Base-by-base conservation (phyloP, 1,140 invertebrate species). In the Neodiprion fabricii region DNA sequence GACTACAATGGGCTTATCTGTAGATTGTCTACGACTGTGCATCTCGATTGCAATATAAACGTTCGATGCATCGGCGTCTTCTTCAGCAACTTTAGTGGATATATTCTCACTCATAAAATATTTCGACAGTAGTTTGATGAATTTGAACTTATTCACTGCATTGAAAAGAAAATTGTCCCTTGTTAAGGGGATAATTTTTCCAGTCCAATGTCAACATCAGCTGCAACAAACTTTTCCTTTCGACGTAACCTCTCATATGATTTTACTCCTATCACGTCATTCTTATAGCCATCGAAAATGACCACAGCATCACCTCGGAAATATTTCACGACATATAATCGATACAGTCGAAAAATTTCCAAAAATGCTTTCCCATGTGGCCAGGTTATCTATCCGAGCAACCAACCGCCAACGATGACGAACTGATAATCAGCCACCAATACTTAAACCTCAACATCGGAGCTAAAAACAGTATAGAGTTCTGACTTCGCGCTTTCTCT, bases 231-330 rank as follows among this genome's bases (percentile, higher is more conserved):
- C 21, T 28, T 53, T 68, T 74, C 67, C 49, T 69, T 70, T 48
- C 73, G 61, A 17, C 75, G 66, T 40, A 28, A 72, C 49, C 75
- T 76, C 66, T 76, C 75, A 53, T 76, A 76, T 3, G 72, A 76
- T 68, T 76, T 76, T 14, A 74, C 67, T 8, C 75, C 72, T 21
- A 74, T 69, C 4, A 61, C 12, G 48, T 72, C 72, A 48, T 72
- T 67, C 10, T 69, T 14, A 21, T 76, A 76, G 11, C 73, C 75
- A 74, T 76, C 75, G 61, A 76, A 76, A 3, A 74, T 66, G 9
- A 77, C 47, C 17, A 14, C 12, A 11, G 67, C 71, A 77, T 77
- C 65, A 14, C 12, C 9, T 10, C 70, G n/a, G 49, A 28, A 74
- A 11, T 72, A 9, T 65, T 53, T 68, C 4, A 40, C 12, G 23